Evolutionary conservation across 2,888 invertebrate species (phyloP), one percentile per base, ranked within the genome.

Genomic region (Bibio marci): DNA sequence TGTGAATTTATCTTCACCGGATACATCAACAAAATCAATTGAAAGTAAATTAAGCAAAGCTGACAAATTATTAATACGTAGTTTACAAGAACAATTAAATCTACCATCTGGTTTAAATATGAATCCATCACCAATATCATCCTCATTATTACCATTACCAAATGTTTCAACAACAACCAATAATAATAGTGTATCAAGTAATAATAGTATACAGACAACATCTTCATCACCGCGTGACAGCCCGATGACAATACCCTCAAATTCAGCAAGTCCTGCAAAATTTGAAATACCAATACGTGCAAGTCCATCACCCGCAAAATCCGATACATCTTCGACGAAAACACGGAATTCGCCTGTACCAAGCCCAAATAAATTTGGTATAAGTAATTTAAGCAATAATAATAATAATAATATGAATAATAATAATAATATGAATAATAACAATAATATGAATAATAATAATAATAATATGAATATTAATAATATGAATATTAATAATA

Each of bases 221-320:
- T 49, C 49, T 5, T 33, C 33, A 13, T 59, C 58, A 14, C 59
- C 62, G 1, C 52, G 61, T 2, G 61, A 62, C 44, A 62, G 62
- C 45, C 59, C 63, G 13, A 58, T 59, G 10, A 58, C 59, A 19
- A 54, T 59, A 40, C 57, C 60, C 37, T 58, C 62, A 15, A 61
- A 57, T 43, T 58, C 61, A 2, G 57, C 59, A 17, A 61, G 62
- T 41, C 62, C 62, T 11, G 62, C 60, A 46, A 68, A 68, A 46
- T 68, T 65, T 46, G 67, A 67, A 52, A 57, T 71, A 32, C 70
- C 72, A 2, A 65, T 70, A 37, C 56, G 63, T 4, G 59, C 73
- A 40, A 73, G 73, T 46, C 73, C 73, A 4, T 68, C 72, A 28
- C 58, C 73, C 38, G 65, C 71, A 1, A 65, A 69, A 35, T 70